Percentiles rank a stretch among this genome's conserved stretches.
Conservation (phyloP, 1,140 invertebrate species). For the Caerostris extrusa region DNA sequence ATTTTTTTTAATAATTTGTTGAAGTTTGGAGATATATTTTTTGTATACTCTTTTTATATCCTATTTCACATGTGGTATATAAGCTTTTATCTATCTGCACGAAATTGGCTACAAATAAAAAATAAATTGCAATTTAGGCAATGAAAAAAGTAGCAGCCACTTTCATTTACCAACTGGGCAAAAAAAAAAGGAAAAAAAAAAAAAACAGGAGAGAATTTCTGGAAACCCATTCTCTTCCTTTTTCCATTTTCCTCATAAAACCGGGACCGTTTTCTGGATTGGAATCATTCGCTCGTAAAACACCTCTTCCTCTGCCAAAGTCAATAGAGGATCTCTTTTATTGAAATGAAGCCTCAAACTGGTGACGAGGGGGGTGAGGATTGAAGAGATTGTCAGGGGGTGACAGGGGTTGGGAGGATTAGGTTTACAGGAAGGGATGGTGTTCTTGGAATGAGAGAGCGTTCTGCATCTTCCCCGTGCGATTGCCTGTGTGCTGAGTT, state of each 20-base stretch:
- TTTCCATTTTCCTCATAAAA: not conserved
- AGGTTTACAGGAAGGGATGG: not conserved
- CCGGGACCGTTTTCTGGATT: not conserved
- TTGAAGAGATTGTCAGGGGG: too few relatives aligned
- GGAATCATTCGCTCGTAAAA: conserved; percentile 27
- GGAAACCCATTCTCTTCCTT: not conserved
- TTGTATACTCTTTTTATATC: too few relatives aligned
- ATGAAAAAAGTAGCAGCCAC: not conserved
- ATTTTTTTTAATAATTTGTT: too few relatives aligned
- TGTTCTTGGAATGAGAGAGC: too few relatives aligned
- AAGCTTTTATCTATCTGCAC: too few relatives aligned
- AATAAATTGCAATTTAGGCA: not conserved
- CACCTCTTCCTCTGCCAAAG: not conserved
- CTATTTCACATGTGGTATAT: too few relatives aligned
- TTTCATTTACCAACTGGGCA: not conserved
- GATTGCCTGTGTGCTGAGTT: too few relatives aligned
- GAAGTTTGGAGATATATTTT: too few relatives aligned
- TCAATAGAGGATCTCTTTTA: conserved; percentile 12
- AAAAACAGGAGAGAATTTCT: not conserved
- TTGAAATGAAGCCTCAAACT: conserved; percentile 1
- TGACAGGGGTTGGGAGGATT: not conserved
- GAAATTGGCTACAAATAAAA: not conserved
- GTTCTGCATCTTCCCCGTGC: too few relatives aligned
- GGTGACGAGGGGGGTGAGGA: not conserved
- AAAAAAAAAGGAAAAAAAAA: too few relatives aligned